Base-by-base conservation (phyloP, 2,888 invertebrate species). In the Drepanosiphum platanoidis region DNA sequence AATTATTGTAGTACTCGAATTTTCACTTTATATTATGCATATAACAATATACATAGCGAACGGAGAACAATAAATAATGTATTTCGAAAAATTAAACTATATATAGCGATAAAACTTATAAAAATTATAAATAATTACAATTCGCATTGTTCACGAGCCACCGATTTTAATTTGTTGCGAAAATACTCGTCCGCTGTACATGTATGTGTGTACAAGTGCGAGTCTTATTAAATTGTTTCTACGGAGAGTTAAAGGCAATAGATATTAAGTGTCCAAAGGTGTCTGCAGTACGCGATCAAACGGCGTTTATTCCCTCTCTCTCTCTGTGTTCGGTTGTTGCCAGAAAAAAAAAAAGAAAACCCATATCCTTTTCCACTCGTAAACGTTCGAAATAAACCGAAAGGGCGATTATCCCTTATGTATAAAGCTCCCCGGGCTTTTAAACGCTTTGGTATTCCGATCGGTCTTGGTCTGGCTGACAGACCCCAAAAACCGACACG, bases 401-500 rank as follows among this genome's bases (percentile, higher is more conserved):
- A 84, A 84, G 84, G 84, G 84, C 84, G 84, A 84, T 84, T 84
- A 84, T 84, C 84, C 84, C 77, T 84, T 64, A 77, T 77, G 68
- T 77, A 84, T 84, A 84, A 84, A 84, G 84, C 84, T 77, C 77
- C 84, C 66, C 84, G 84, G 84, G 77, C 77, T 84, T 84, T 77
- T 84, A 84, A 84, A 84, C 84, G 84, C 68, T 84, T 84, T 84
- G 84, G 84, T 84, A 84, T 84, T 84, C 68, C 84, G 84, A 84
- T 84, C 84, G 84, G 84, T 84, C 84, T 77, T 84, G 75, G 84
- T 84, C 77, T 68, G 68, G 68, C 84, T 84, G 84, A 84, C 84
- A 84, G 84, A 84, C 84, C 84, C 84, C 84, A 84, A 84, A 84
- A 84, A 84, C 84, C 84, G 84, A 84, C 84, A 84, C 84, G 84